These are phyloP conservation scores for Ptychobarbus kaznakovi DNA, from an alignment of 2,797 vertebrate genomes.

Conservation along the genomic window DNA sequence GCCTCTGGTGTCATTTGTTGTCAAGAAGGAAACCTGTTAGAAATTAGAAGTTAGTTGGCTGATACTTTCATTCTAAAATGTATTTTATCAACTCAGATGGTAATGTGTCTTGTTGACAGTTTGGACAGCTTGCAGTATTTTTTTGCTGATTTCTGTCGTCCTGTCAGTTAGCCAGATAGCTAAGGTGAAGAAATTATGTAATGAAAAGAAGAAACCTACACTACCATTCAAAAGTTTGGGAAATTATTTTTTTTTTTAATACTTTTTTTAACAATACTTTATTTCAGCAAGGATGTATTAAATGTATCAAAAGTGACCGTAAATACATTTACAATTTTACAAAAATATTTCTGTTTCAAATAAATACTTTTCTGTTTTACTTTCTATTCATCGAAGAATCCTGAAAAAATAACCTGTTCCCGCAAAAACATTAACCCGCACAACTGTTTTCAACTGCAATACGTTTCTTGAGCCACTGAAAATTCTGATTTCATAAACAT, in stretches of 20 bases:
- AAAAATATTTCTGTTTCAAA: neutral
- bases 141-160: neutral
- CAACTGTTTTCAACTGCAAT: neutral
- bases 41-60: neutral
- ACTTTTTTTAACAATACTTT: neutral
- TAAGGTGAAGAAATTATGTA: neutral
- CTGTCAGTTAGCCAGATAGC: neutral
- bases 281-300: neutral
- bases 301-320: neutral
- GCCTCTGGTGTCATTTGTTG: neutral
- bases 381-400: neutral
- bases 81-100: neutral
- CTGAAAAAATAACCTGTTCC: neutral
- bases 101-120: neutral
- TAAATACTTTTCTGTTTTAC: neutral
- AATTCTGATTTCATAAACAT: neutral
- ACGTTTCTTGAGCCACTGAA: no score
- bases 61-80: neutral
- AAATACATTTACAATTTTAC: neutral
- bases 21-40: neutral
- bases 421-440: neutral
- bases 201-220: neutral
- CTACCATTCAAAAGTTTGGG: neutral
- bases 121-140: neutral
- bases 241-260: neutral